Percentiles rank a stretch among this genome's conserved stretches.
phyloP scores from a whole-genome alignment of 1,140 invertebrate species.

The Bombus pyrosoma region DNA sequence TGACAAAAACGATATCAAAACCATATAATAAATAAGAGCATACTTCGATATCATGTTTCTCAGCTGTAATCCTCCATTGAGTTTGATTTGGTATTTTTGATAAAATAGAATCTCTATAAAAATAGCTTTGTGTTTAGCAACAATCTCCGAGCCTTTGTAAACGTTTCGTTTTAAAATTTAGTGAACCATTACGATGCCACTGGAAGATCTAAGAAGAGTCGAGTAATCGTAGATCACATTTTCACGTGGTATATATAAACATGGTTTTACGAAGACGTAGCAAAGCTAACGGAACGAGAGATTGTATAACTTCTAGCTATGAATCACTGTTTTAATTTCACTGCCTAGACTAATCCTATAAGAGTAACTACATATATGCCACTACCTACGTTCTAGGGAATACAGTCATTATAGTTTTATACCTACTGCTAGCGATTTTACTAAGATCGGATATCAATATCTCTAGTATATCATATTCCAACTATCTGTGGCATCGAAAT shows the following conservation, averaged over 20 bases:
- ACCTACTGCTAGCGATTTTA: conserved; percentile 7
- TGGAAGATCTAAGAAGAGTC: conserved; percentile 5
- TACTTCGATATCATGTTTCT: background rate
- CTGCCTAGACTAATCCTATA: background rate
- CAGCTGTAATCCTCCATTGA: background rate
- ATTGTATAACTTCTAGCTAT: conserved; percentile 1
- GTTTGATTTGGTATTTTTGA: background rate
- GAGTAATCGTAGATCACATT: background rate
- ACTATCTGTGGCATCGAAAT: background rate
- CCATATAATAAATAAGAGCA: too few relatives aligned
- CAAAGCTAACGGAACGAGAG: background rate
- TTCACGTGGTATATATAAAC: conserved; percentile 1
- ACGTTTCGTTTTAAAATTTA: background rate
- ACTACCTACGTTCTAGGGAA: background rate
- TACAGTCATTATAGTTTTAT: conserved; percentile 12
- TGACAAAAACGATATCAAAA: too few relatives aligned
- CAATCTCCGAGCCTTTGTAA: background rate
- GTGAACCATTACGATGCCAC: background rate
- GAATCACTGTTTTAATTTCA: conserved; percentile 3
- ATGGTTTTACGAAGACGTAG: conserved; percentile 12
- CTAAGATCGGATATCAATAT: conserved; percentile 14
- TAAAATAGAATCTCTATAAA: background rate
- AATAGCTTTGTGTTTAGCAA: background rate
- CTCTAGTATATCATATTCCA: background rate
- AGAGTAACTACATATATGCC: background rate